Evolutionary conservation across 2,888 invertebrate genomes (phyloP).

Genomic region (Ethmia dodecea): DNA sequence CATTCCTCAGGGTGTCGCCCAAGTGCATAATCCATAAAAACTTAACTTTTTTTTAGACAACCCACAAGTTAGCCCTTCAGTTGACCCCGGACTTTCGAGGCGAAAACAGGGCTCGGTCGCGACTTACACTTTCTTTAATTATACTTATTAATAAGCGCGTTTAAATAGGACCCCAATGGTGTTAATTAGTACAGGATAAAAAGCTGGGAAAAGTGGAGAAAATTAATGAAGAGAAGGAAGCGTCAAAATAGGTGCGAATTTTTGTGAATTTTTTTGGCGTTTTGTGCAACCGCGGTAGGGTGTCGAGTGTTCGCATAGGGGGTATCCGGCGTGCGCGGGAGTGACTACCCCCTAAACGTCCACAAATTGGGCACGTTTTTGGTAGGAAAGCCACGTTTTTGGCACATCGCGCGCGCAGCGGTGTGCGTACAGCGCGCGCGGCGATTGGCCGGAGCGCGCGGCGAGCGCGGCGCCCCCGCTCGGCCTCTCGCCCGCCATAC

Average conservation of each 20-base stretch:
- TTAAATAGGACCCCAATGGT: slow-evolving; percentile 22
- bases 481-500: slow-evolving; percentile 54
- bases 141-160: slow-evolving; percentile 27
- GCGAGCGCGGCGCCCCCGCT: slow-evolving; percentile 53
- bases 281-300: slow-evolving; percentile 18
- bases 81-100: slow-evolving; percentile 20
- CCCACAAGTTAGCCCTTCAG: slow-evolving; percentile 17
- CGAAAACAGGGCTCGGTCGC: slow-evolving; percentile 4
- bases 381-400: slow-evolving; percentile 50
- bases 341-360: slow-evolving; percentile 47
- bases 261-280: slow-evolving; percentile 49
- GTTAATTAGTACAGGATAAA: slow-evolving; percentile 22
- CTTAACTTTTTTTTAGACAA: slow-evolving; percentile 19
- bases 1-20: slow-evolving; percentile 14
- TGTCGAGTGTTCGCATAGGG: slow-evolving; percentile 16
- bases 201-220: slow-evolving; percentile 23
- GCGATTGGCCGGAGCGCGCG: slow-evolving; percentile 51
- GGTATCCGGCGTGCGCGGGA: slow-evolving; percentile 50
- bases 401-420: slow-evolving; percentile 29
- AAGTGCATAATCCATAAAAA: slow-evolving; percentile 38
- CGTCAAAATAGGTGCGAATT: slow-evolving; percentile 30
- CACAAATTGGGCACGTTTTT: slow-evolving; percentile 55
- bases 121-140: slow-evolving; percentile 22
- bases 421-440: slow-evolving; percentile 51
- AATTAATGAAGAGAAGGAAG: slow-evolving; percentile 33